Base-by-base conservation (phyloP, 2,113 vertebrate species). In the Acanthochromis polyacanthus region DNA sequence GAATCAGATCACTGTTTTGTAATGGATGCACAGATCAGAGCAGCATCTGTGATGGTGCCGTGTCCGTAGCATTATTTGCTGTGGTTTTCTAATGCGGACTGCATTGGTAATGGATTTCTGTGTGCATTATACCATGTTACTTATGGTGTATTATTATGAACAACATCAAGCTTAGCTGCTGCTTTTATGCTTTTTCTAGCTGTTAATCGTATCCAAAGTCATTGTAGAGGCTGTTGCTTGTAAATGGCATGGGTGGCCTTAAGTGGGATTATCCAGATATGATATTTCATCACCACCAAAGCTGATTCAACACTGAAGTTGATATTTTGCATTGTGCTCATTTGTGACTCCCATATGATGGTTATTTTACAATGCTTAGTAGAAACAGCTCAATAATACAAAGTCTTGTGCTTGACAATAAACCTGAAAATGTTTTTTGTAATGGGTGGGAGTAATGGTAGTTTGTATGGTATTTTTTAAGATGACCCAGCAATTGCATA, bases 151-250 rank as follows among this genome's bases (percentile, higher is more conserved):
- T 20, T 36, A 19, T 59, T 38, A 55, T 55, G 9, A 53, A 71
- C 32, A 36, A 10, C n/a, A 75, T 72, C 22, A 64, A 66, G 82
- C 58, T 75, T 59, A 78, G 71, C 48, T 71, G 14, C 30, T 30
- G 63, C 60, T 72, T 71, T 84, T 30, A 70, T 80, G 60, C 28
- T 52, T 71, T 73, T 70, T 60, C 19, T 66, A 57, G 10, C 58
- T 53, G 22, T 80, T 74, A 56, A 85, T 85, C 77, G 69, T 53
- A 50, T 74, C 15, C 36, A 20, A 75, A 72, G 15, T 67, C 28
- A 48, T 56, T 23, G 4, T 51, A 17, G 45, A 45, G 46, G 19
- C 48, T 59, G 63, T 70, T 52, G 62, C 67, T 28, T 65, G 45
- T 52, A 73, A 53, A 64, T 65, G 19, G 22, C 43, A 60, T 32